A percentile compares a stretch with the other conserved stretches of the same genome.
Evolutionary conservation across 2,113 vertebrate species (phyloP).

Genomic region (Gorsachius goisagi): DNA sequence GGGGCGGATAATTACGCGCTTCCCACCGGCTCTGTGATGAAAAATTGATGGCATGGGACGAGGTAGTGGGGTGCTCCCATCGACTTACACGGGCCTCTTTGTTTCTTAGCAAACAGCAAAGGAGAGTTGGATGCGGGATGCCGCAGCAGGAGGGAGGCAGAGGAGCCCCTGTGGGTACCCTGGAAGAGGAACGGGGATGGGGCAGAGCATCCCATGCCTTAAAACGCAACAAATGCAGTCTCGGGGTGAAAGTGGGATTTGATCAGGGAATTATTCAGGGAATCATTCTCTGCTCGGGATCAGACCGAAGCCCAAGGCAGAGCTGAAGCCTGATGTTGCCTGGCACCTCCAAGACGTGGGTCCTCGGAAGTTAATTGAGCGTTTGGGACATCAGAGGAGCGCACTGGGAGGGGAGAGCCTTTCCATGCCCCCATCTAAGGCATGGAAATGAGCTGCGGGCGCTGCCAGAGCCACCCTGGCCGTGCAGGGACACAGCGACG

Average conservation of each 20-base stretch:
- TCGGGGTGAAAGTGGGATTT: not conserved
- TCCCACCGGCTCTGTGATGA: not conserved
- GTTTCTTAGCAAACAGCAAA: not conserved
- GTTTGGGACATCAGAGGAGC: not conserved
- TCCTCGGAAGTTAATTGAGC: not conserved
- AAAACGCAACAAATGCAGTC: not conserved
- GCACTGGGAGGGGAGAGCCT: accelerated
- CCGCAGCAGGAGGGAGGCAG: accelerated
- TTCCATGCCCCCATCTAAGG: not conserved
- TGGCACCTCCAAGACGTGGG: not conserved
- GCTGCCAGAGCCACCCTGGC: not conserved
- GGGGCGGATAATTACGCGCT: not conserved
- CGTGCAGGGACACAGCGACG: accelerated
- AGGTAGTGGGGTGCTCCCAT: not conserved
- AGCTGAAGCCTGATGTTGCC: not conserved
- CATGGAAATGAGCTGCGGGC: not conserved
- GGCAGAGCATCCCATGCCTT: not conserved
- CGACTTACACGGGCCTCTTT: not conserved
- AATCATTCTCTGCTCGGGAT: not conserved
- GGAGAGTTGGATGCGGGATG: not conserved
- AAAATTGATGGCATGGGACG: constrained; percentile 64
- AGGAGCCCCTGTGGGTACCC: not conserved
- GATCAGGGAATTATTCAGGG: not conserved
- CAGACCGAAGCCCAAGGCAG: not conserved
- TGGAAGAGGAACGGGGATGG: not conserved